These are phyloP conservation scores for Melitaea athalia DNA, from an alignment of 2,888 invertebrate species.

Conservation along the genomic window DNA sequence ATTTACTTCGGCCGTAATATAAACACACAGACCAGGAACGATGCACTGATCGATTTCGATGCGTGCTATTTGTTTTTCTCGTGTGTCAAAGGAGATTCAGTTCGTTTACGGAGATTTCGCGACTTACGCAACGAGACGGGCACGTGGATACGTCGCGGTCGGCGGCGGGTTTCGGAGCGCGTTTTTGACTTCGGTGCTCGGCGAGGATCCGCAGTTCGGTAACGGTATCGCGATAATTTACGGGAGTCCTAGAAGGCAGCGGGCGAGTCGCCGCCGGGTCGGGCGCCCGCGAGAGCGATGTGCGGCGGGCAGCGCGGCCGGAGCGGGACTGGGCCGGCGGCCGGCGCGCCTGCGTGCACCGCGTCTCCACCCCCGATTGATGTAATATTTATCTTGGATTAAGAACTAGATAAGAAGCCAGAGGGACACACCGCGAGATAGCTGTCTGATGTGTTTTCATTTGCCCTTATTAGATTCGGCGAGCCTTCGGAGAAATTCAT, in stretches of 20 bases:
- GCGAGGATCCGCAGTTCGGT: slow-evolving; percentile 36
- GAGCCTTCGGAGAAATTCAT: background rate
- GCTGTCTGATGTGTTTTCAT: slow-evolving; percentile 40
- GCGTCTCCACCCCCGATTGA: slow-evolving; percentile 72
- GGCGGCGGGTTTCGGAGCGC: slow-evolving; percentile 30
- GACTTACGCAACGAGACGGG: slow-evolving; percentile 74
- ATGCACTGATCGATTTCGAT: slow-evolving; percentile 71
- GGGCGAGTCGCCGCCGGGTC: slow-evolving; percentile 72
- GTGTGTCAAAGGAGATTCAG: slow-evolving; percentile 73
- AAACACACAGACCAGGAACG: slow-evolving; percentile 53
- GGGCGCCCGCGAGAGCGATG: slow-evolving; percentile 64
- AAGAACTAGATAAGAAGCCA: slow-evolving; percentile 74
- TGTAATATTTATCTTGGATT: slow-evolving; percentile 82
- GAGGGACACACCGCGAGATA: slow-evolving; percentile 52
- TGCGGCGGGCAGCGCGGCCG: slow-evolving; percentile 75
- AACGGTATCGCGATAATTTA: slow-evolving; percentile 42
- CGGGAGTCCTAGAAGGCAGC: slow-evolving; percentile 55
- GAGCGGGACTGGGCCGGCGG: slow-evolving; percentile 74
- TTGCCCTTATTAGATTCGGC: slow-evolving; percentile 13
- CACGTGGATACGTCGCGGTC: slow-evolving; percentile 55
- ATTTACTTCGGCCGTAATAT: slow-evolving; percentile 52
- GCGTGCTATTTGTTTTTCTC: slow-evolving; percentile 64
- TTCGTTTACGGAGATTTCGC: slow-evolving; percentile 57
- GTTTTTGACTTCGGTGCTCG: slow-evolving; percentile 30
- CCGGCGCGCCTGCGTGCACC: slow-evolving; percentile 49